Percentiles rank a stretch among this genome's conserved stretches.
These are phyloP conservation scores for Lithophane socia DNA, from an alignment of 2,888 invertebrate species.

Conservation along the genomic window DNA sequence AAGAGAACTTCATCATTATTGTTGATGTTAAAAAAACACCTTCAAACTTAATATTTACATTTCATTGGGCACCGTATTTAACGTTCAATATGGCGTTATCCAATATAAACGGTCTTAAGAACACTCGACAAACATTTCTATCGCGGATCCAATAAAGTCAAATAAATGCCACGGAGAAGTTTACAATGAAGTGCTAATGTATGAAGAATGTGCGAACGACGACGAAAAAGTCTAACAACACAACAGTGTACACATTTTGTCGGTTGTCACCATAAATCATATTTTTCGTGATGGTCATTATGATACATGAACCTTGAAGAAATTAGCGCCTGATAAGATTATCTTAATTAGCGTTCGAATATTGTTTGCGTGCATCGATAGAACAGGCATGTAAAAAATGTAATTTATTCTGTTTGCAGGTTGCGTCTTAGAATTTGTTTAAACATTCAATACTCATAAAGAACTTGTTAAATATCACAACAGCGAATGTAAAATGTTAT, in stretches of 20 bases:
- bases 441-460: background rate
- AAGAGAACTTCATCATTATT: background rate
- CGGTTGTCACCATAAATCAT: background rate
- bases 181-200: slow-evolving; percentile 28
- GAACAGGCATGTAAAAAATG: background rate
- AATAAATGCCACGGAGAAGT: slow-evolving; percentile 24
- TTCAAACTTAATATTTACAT: slow-evolving; percentile 32
- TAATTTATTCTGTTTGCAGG: too few species aligned
- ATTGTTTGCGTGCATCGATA: background rate
- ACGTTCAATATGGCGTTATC: slow-evolving; percentile 30
- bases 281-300: background rate
- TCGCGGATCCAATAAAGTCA: slow-evolving; percentile 54
- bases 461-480: background rate
- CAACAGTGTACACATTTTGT: background rate
- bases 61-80: slow-evolving; percentile 40
- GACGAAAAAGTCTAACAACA: background rate
- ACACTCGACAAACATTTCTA: slow-evolving; percentile 56
- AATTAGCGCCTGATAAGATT: background rate
- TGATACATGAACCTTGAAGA: background rate
- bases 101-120: slow-evolving; percentile 47
- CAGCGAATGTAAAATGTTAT: background rate
- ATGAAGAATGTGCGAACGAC: background rate
- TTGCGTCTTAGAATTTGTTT: background rate
- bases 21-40: background rate
- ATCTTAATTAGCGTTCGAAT: background rate